These are phyloP conservation scores for Brevimyrus niger DNA, from an alignment of 2,113 vertebrate species.

Conservation along the genomic window DNA sequence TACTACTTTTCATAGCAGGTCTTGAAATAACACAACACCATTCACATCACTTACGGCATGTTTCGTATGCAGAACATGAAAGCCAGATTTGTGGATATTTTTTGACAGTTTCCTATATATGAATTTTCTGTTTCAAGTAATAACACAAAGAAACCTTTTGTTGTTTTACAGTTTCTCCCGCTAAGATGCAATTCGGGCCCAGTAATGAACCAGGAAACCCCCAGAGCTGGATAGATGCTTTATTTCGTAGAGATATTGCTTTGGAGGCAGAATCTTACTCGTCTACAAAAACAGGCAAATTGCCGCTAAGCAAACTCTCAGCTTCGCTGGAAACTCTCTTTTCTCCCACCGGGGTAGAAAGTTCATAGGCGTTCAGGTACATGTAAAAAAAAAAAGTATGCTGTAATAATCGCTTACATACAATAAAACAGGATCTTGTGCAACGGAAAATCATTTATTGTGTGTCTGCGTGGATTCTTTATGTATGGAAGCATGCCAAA, in stretches of 20 bases:
- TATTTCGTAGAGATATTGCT: neutral
- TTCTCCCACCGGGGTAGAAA: neutral
- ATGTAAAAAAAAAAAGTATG: neutral
- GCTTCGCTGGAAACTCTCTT: neutral
- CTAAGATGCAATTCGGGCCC: neutral
- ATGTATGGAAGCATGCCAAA: neutral
- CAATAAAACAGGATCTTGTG: neutral
- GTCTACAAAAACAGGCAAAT: neutral
- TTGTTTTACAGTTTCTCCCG: neutral
- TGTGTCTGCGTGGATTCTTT: neutral
- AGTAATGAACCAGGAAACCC: neutral
- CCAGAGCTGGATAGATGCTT: neutral
- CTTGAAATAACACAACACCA: neutral
- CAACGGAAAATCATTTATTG: neutral
- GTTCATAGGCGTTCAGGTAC: neutral
- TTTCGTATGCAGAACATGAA: neutral
- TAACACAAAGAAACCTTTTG: neutral
- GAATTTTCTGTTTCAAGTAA: neutral
- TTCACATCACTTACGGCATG: neutral
- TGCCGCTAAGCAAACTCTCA: neutral
- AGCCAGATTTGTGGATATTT: neutral
- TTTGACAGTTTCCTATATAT: neutral
- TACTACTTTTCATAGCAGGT: neutral
- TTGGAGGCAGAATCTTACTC: neutral
- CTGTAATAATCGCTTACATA: neutral